Base-by-base conservation (phyloP, 2,113 vertebrate genomes). In the Mustela nigripes region DNA sequence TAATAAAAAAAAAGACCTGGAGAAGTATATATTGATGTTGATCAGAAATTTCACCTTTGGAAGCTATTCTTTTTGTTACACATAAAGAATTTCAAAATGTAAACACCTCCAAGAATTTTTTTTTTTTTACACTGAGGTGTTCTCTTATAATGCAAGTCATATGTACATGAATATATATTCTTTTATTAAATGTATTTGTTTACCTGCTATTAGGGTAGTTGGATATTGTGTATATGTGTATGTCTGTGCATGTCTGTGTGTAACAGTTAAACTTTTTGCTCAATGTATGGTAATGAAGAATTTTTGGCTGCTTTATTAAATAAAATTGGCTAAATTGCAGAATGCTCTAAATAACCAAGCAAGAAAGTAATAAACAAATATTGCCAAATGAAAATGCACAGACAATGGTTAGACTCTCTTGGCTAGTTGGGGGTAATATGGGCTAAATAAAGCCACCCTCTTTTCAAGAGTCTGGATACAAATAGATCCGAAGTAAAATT, bases 361-460 rank as follows among this genome's bases (percentile, higher is more conserved):
- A 82, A 76, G 45, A 62, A 95, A 91, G 73, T 16, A 62, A 53
- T 26, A 85, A 92, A 50, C 93, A 26, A 78, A 36, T 85, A 69
- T 83, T 83, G 24, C 24, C 39, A 45, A 95, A 73, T 36, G 50
- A 76, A 97, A 94, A 89, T 93, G 16, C 53, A 83, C 0, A 31
- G n/a, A 73, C 74, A 26, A 83, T 28, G 76, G 26, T 69, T 24
- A 73, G 22, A 7, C 39, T 82, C 39, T 93, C 53, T 86, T 39
- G 33, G 56, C 21, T 60, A 67, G 39, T 50, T 18, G 79, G 45
- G 12, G 36, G 14, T 53, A 74, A 84, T n/a, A 33, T 4, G 19
- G 60, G 89, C 71, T 92, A 56, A 87, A 87, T 74, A 80, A 42
- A 95, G 18, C 24, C 36, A 82, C 65, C 24, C 8, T 53, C 7